Percentiles rank a stretch among this genome's conserved stretches.
These are phyloP conservation scores for Hippasteria phrygiana DNA, from an alignment of 53 echinoderm and acorn worm species.

Conservation along the genomic window DNA sequence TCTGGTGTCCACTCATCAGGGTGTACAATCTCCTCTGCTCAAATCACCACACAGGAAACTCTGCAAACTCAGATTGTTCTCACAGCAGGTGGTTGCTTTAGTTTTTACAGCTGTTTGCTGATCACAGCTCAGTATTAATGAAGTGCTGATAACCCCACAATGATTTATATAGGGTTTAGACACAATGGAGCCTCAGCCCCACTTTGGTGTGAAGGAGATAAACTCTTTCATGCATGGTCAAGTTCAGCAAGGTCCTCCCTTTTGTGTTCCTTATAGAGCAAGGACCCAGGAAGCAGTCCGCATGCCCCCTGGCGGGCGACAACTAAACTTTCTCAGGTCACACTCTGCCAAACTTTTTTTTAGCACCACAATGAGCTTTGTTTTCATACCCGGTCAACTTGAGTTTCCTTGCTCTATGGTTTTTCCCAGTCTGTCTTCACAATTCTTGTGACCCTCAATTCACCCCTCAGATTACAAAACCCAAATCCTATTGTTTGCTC, in stretches of 20 bases:
- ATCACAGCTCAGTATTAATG: constrained; percentile 6
- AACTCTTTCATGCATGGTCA: constrained; percentile 28
- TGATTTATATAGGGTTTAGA: constrained; percentile 17
- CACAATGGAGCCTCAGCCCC: not conserved
- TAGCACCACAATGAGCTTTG: not conserved
- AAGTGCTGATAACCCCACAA: constrained; percentile 5
- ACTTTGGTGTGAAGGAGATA: constrained; percentile 6
- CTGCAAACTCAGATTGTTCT: not conserved
- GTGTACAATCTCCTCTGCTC: not conserved
- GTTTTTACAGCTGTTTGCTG: constrained; percentile 44
- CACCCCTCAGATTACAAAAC: not conserved
- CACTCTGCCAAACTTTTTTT: constrained; percentile 1
- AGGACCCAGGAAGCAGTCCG: not conserved
- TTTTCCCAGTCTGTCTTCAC: not conserved
- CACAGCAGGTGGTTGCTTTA: not conserved
- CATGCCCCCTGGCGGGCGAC: not conserved
- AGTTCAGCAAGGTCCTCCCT: constrained; percentile 38
- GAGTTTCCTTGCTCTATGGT: no score
- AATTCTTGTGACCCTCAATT: constrained; percentile 16
- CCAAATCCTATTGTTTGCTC: constrained; percentile 19
- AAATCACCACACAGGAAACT: not conserved
- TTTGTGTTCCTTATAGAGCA: not conserved
- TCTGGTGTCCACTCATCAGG: not conserved
- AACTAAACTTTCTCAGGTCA: not conserved
- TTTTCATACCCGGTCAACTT: constrained; percentile 32